phyloP scores from a whole-genome alignment of 2,113 vertebrate species.

The Copsychus sechellarum region DNA sequence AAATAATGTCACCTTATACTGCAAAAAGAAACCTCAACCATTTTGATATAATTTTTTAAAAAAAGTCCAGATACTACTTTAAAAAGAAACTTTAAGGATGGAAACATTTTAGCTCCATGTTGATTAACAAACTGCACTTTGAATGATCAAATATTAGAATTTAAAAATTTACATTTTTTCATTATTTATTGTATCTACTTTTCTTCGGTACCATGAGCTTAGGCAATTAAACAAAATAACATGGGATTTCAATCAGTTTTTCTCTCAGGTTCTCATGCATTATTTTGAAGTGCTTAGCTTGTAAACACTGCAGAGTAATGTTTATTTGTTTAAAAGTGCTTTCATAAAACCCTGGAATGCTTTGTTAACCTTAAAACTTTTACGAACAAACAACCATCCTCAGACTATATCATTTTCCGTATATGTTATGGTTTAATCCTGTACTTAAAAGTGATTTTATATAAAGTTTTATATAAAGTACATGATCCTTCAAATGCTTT shows the following conservation, averaged over 20 bases:
- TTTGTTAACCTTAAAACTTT: conserved; percentile 56
- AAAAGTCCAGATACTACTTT: neutral
- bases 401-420: neutral
- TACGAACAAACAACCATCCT: conserved; percentile 1
- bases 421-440: neutral
- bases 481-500: neutral
- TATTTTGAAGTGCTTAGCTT: conserved; percentile 33
- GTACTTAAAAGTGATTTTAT: conserved; percentile 18
- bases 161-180: neutral
- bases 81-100: neutral
- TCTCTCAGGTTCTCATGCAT: conserved; percentile 29
- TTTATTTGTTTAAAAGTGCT: conserved; percentile 61
- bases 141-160: neutral
- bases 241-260: conserved; percentile 17
- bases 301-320: conserved; percentile 11
- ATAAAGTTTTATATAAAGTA: too few relatives aligned
- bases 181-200: neutral
- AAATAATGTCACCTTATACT: neutral
- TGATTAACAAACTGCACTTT: neutral
- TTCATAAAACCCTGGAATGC: conserved; percentile 57
- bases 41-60: neutral
- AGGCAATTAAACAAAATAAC: conserved; percentile 9
- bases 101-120: neutral
- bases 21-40: neutral
- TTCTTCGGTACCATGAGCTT: neutral